Evolutionary conservation across 64 coral and sea anemone genomes (phyloP).

Genomic region (Anthopleura sola): DNA sequence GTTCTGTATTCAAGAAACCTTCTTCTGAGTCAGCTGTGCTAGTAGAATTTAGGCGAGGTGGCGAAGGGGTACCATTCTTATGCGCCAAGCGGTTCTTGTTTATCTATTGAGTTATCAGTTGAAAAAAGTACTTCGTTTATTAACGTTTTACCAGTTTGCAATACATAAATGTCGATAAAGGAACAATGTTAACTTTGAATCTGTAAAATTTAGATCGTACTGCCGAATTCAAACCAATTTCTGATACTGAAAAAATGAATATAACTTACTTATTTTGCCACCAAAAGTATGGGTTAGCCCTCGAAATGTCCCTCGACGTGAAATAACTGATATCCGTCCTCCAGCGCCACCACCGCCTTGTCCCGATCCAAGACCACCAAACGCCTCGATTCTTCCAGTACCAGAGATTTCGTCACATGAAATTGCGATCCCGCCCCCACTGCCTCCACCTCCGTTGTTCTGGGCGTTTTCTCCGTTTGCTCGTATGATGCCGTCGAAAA

Average conservation of each 20-base stretch:
- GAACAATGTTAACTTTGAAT: too few species aligned
- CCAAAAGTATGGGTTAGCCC: conserved; percentile 53
- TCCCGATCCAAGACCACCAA: conserved; percentile 65
- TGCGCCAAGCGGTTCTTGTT: too few species aligned
- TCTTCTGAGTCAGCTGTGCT: too few species aligned
- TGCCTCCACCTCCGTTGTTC: conserved; percentile 74
- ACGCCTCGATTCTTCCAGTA: conserved; percentile 56
- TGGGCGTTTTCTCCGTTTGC: conserved; percentile 60
- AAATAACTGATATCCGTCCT: conserved; percentile 52
- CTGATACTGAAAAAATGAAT: neutral
- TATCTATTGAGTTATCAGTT: too few species aligned
- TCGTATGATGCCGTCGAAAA: conserved; percentile 65
- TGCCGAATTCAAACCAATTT: too few species aligned
- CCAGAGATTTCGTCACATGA: conserved; percentile 58
- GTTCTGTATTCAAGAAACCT: too few species aligned
- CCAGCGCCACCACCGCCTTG: conserved; percentile 69
- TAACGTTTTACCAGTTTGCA: too few species aligned
- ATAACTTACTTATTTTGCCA: conserved; percentile 73
- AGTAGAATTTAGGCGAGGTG: too few species aligned
- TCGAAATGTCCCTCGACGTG: conserved; percentile 51
- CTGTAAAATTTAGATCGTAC: too few species aligned
- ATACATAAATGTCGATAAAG: too few species aligned
- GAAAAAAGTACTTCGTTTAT: too few species aligned
- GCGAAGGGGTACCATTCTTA: too few species aligned
- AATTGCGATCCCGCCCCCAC: conserved; percentile 72